Evolutionary conservation across 2,113 vertebrate species (phyloP), one percentile per base, ranked within the genome.

Genomic region (Eudorcas thomsonii): DNA sequence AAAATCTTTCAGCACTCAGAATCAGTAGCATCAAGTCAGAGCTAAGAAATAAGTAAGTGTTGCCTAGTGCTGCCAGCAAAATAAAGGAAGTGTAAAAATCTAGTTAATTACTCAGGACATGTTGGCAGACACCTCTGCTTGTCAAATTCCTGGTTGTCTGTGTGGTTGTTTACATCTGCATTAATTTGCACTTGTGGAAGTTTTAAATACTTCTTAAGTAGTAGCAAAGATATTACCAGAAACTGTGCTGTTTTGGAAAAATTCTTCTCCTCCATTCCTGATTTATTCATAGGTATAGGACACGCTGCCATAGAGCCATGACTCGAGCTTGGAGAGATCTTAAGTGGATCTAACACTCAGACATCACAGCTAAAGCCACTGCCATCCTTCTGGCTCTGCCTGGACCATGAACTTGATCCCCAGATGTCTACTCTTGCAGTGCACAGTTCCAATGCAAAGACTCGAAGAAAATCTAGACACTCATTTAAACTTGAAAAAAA

Each of bases 111-210:
- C 90, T 77, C 62, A 67, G 95, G 96, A 95, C 83, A n/a, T 26
- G 86, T 94, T 85, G 77, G 93, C 95, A 97, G 96, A 97, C 96
- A 97, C 77, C 85, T 92, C 96, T 92, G 82, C 77, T 74, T 62
- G n/a, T 96, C 94, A 93, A 64, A 97, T 88, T 92, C 96, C 96
- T 91, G 52, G 78, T 96, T 81, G 62, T 97, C 89, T 96, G 89
- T 67, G 50, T 28, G n/a, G 78, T 83, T 93, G 93, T 96, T 97
- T 97, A 95, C 91, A 94, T 88, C 67, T 74, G 96, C 97, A 91
- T 98, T 96, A 77, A 97, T 96, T 95, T 71, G 77, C 50, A 95
- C 93, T 81, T 48, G 33, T 62, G 60, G 60, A 55, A 84, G 45
- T 74, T 94, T 96, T 59, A 95, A 96, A 43, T 55, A 81, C 39